phyloP scores from a whole-genome alignment of 1,140 invertebrate species.

The Pogonomyrmex californicus region DNA sequence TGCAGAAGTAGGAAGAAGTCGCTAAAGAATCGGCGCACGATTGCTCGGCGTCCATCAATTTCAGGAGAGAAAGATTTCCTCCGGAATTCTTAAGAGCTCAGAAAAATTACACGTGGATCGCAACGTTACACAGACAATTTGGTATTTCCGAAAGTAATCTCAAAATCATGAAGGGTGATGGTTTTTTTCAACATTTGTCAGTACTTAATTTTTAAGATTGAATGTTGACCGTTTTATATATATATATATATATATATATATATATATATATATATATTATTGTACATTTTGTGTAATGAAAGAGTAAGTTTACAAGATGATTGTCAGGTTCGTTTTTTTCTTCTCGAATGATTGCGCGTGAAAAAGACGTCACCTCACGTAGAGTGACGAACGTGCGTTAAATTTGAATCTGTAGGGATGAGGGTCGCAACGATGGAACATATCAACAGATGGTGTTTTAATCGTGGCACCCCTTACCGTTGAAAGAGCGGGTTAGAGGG shows the following conservation, averaged over 20 bases:
- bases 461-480: conserved; percentile 71
- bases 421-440: conserved; percentile 26
- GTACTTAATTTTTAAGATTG: not conserved
- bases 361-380: conserved; percentile 21
- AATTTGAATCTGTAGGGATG: conserved; percentile 16
- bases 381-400: conserved; percentile 19
- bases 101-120: conserved; percentile 24
- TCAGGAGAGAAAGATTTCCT: not conserved
- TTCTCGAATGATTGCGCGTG: conserved; percentile 25
- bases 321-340: not conserved
- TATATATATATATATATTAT: not conserved
- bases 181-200: not conserved
- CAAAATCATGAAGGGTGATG: not conserved
- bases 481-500: conserved; percentile 37
- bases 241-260: no score
- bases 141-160: no score
- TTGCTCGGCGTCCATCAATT: conserved; percentile 14
- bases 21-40: conserved; percentile 4
- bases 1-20: not conserved
- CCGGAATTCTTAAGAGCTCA: not conserved
- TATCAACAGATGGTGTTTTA: conserved; percentile 83
- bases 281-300: not conserved
- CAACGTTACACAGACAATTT: not conserved
- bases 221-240: no score
- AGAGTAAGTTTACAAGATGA: not conserved